Conservation (phyloP, 2,888 invertebrate species). For the Anaspis maculata region DNA sequence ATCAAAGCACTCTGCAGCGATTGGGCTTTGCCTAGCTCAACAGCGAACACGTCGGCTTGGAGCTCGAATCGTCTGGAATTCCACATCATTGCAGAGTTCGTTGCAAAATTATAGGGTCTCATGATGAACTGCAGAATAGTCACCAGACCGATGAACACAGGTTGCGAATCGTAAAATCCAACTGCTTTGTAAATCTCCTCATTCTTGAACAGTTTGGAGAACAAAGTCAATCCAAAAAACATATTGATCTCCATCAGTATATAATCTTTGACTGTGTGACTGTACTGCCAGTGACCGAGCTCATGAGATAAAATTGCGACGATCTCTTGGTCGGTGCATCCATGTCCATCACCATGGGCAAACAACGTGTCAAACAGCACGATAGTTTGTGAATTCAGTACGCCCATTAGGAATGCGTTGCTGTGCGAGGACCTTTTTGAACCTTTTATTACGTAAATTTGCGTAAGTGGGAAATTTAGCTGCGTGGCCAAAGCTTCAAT, state of each 20-base stretch:
- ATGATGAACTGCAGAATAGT: constrained; percentile 86
- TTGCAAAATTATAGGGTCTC: constrained; percentile 85
- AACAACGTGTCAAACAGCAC: constrained; percentile 95
- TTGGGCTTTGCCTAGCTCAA: constrained; percentile 64
- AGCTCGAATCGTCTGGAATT: constrained; percentile 88
- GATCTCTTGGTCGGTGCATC: constrained; percentile 88
- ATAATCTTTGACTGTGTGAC: constrained; percentile 81
- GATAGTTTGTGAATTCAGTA: constrained; percentile 94
- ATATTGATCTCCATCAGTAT: constrained; percentile 72
- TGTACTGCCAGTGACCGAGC: constrained; percentile 93
- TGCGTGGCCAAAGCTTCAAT: constrained; percentile 84
- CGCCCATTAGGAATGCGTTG: constrained; percentile 96
- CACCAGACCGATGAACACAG: constrained; percentile 85
- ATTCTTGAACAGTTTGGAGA: constrained; percentile 57
- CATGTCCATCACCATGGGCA: constrained; percentile 56
- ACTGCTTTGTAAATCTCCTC: constrained; percentile 77
- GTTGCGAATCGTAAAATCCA: constrained; percentile 75
- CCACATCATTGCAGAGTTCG: constrained; percentile 75
- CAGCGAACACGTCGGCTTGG: constrained; percentile 91
- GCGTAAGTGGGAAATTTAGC: constrained; percentile 83
- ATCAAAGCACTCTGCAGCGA: constrained; percentile 77
- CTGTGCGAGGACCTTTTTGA: constrained; percentile 96
- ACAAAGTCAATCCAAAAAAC: constrained; percentile 56
- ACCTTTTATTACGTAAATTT: constrained; percentile 93
- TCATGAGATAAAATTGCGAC: constrained; percentile 94